A percentile compares a stretch with the other conserved stretches of the same genome.
Conservation (phyloP, 2,797 vertebrate genomes). For the Lindbergichthys nudifrons region DNA sequence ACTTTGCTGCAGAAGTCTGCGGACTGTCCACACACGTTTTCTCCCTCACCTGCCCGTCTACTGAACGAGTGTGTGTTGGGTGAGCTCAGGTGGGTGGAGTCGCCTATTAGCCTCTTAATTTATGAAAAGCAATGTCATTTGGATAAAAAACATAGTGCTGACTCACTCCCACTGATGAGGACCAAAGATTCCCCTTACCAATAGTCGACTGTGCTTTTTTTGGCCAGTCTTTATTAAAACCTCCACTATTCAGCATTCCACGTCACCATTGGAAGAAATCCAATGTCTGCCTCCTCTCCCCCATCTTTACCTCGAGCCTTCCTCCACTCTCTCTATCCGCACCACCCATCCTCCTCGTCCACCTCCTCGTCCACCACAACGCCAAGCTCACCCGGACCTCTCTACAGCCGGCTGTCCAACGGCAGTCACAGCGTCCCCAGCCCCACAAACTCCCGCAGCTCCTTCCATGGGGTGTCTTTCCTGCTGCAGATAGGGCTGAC, state of each 20-base stretch:
- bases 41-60: slow-evolving; percentile 44
- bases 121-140: slow-evolving; percentile 30
- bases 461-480: slow-evolving; percentile 94
- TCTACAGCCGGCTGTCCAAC: slow-evolving; percentile 93
- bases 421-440: slow-evolving; percentile 93
- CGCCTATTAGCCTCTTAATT: slow-evolving; percentile 29
- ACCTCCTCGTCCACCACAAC: slow-evolving; percentile 73
- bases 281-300: slow-evolving; percentile 98
- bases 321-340: slow-evolving; percentile 87
- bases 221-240: slow-evolving; percentile 50
- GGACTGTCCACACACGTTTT: slow-evolving; percentile 38
- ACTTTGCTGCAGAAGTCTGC: slow-evolving; percentile 59
- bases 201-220: slow-evolving; percentile 33
- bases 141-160: slow-evolving; percentile 24
- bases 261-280: slow-evolving; percentile 83
- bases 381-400: slow-evolving; percentile 86
- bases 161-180: slow-evolving; percentile 60
- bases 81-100: slow-evolving; percentile 55
- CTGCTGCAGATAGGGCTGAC: slow-evolving; percentile 97
- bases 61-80: slow-evolving; percentile 24
- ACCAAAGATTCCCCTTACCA: slow-evolving; percentile 29
- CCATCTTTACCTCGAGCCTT: slow-evolving; percentile 93
- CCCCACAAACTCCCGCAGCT: slow-evolving; percentile 93
- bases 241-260: slow-evolving; percentile 64
- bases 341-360: slow-evolving; percentile 86